Base-by-base conservation (phyloP, 2,888 invertebrate species). In the Apeira syringaria region DNA sequence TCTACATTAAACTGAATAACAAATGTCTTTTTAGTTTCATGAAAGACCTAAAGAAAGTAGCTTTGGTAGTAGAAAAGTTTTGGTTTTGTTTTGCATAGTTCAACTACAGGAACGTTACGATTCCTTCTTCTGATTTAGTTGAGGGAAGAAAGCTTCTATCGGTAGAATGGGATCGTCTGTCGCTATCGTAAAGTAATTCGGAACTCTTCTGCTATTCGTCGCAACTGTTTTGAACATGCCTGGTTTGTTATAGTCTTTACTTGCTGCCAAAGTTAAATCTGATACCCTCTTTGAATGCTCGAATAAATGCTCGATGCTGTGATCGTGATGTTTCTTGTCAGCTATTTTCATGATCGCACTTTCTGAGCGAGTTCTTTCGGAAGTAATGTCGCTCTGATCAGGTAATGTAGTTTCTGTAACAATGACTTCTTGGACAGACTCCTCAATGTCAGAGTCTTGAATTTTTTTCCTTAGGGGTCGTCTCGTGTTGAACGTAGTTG, bases 111-210 rank as follows among this genome's bases (percentile, higher is more conserved):
- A 74, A 77, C 63, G 36, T 80, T 84, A 88, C 51, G 86, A 71
- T 73, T 91, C 87, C 76, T 91, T 91, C 74, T 91, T 92, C 74
- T 92, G 92, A 56, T 93, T 92, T 31, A 94, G 72, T 67, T 94
- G 94, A 9, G 95, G 94, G 68, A 96, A 95, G 77, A 95, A 95
- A 0, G 95, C 94, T 77, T 95, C 95, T 50, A 96, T 94, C 0
- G 96, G 95, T 33, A 96, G 81, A 36, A 95, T 94, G 0, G 95
- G 95, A 68, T 95, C 95, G 53, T 95, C 95, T 0, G 95, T 94
- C 0, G 94, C 93, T 75, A 95, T 92, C 11, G 94, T 94, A 57
- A 95, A 94, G 61, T 94, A 93, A 60, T 91, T 92, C 2, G 93
- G 92, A 62, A 94, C 92, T 57, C 92, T 84, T 52, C 94, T 90